Evolutionary conservation across 2,797 vertebrate genomes (phyloP).

Genomic region (Liparis tanakae): DNA sequence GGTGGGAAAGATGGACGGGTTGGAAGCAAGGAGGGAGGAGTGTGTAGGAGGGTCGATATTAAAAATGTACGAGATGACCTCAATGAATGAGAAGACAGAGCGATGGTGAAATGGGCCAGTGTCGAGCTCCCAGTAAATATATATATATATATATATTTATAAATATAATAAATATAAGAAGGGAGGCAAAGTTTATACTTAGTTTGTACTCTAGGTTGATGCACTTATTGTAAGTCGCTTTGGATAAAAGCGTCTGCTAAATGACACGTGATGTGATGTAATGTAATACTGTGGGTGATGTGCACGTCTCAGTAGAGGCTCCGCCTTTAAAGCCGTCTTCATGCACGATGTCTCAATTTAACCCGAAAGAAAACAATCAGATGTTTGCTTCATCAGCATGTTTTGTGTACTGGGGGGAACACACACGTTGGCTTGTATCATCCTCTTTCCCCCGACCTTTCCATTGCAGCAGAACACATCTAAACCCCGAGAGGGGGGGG

Average conservation of each 20-base stretch:
- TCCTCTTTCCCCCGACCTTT: constrained; percentile 65
- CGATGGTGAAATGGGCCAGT: neutral
- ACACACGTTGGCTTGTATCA: constrained; percentile 60
- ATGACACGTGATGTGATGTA: too few relatives aligned
- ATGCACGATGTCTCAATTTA: constrained; percentile 58
- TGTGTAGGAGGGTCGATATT: neutral
- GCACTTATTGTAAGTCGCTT: too few relatives aligned
- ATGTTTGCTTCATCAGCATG: constrained; percentile 36
- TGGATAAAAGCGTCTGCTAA: too few relatives aligned
- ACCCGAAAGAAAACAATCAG: constrained; percentile 46
- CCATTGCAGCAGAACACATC: constrained; percentile 20
- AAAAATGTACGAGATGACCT: constrained; percentile 31
- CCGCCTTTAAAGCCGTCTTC: constrained; percentile 67
- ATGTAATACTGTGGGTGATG: constrained; percentile 31
- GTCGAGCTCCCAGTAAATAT: constrained; percentile 1
- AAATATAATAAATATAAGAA: constrained; percentile 4
- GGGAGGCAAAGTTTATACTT: constrained; percentile 23
- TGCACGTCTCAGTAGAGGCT: constrained; percentile 72
- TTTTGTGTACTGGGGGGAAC: constrained; percentile 6
- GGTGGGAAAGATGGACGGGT: constrained; percentile 37
- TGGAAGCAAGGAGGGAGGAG: constrained; percentile 30
- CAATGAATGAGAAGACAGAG: constrained; percentile 61
- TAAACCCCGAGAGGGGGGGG: constrained; percentile 18
- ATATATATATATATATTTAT: too few relatives aligned
- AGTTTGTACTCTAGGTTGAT: too few relatives aligned